Conservation (phyloP, 2,113 vertebrate species). For the Alligator sinensis region DNA sequence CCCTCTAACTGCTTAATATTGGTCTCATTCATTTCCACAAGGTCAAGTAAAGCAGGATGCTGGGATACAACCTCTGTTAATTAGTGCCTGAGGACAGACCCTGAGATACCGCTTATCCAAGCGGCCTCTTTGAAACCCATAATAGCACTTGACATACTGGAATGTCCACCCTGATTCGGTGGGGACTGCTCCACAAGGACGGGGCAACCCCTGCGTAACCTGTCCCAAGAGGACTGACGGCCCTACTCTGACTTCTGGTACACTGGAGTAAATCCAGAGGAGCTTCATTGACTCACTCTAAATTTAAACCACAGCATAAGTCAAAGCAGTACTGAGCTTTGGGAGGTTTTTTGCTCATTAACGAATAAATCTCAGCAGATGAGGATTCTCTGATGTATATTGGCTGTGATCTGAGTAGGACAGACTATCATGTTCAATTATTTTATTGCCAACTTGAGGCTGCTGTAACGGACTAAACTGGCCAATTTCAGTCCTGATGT, state of each 20-base stretch:
- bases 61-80: neutral
- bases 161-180: neutral
- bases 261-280: accelerated
- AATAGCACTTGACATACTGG: neutral
- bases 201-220: neutral
- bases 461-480: neutral
- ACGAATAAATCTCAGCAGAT: neutral
- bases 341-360: neutral
- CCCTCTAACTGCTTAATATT: neutral
- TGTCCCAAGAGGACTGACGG: neutral
- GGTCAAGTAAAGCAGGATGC: neutral
- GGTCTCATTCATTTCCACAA: accelerated
- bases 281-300: accelerated
- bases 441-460: neutral
- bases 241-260: neutral
- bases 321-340: neutral
- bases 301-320: neutral
- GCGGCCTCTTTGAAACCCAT: neutral
- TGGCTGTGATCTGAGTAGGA: slow-evolving; percentile 3
- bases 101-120: neutral
- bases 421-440: neutral
- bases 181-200: neutral
- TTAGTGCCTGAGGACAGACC: neutral
- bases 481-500: neutral
- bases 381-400: neutral